Percentiles rank a stretch among this genome's conserved stretches.
These are phyloP conservation scores for Falco concolor DNA, from an alignment of 2,797 vertebrate genomes.

Conservation along the genomic window DNA sequence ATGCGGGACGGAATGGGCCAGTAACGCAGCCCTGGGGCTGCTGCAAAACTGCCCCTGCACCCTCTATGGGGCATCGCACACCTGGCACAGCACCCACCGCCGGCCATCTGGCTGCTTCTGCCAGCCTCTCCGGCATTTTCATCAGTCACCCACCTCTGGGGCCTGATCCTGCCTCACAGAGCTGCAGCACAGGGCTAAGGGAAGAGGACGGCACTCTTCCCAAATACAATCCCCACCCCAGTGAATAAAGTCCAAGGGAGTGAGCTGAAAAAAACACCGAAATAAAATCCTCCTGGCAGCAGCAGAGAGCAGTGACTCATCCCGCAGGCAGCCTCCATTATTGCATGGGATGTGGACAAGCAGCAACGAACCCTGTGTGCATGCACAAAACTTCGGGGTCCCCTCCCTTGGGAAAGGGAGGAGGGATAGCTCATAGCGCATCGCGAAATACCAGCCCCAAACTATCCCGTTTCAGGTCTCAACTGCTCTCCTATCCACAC, in stretches of 20 bases:
- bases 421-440: neutral
- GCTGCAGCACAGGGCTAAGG: neutral
- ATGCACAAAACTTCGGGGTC: neutral
- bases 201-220: neutral
- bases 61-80: fast-evolving
- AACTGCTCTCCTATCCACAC: neutral
- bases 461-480: neutral
- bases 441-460: neutral
- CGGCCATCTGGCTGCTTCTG: fast-evolving
- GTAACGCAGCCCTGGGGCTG: neutral
- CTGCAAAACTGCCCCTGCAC: neutral
- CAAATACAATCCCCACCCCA: neutral
- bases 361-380: neutral
- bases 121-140: neutral
- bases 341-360: neutral
- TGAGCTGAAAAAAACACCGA: neutral
- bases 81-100: neutral
- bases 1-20: neutral
- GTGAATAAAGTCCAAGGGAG: slow-evolving; percentile 35
- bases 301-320: slow-evolving; percentile 29
- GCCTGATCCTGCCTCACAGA: neutral
- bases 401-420: neutral
- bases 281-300: slow-evolving; percentile 31
- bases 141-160: fast-evolving
- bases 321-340: neutral